Base-by-base conservation (phyloP, 2,888 invertebrate species). In the Caenorhabditis sp. region DNA sequence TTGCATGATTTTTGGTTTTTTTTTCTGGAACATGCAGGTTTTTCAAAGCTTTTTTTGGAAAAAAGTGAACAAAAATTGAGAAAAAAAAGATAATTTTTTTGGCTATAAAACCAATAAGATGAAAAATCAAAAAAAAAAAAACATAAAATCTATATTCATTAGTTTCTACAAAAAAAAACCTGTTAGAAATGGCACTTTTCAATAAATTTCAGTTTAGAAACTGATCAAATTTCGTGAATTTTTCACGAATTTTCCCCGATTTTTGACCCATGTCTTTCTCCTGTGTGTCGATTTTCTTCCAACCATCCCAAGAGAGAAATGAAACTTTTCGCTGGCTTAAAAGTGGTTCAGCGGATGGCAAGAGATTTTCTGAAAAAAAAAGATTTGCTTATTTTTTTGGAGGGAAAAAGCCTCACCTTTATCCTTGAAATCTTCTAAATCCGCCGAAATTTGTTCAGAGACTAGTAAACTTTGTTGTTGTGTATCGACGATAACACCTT, bases 401-500 rank as follows among this genome's bases (percentile, higher is more conserved):
- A 10, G 17, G 31, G n/a, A n/a, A n/a, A n/a, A n/a, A n/a, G n/a
- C n/a, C 57, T 43, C 24, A 68, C 62, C n/a, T 14, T 49, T 64
- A 10, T 59, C 43, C 27, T 57, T 19, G 24, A 23, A 12, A 26
- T 61, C 19, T 19, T 57, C 65, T 27, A 81, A 69, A 61, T 84
- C 84, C 6, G 59, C 62, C 8, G 70, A 69, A 23, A 85, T 72
- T 49, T 79, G 75, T 31, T 80, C 78, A 10, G 84, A 81, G 4
- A 84, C 83, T 23, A 75, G 64, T 8, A 76, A 59, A 5, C 84
- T 81, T 53, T 84, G 80, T 43, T 76, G 78, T 59, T 86, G 86
- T 14, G 84, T 83, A 60, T 85, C 81, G 3, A 86, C 86, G 55
- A 86, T 86, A 17, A 86, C 83, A 24, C 86, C 86, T n/a, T 71